These are phyloP conservation scores for Drosophila fuyamai DNA, from an alignment of 1,140 invertebrate genomes.

Conservation along the genomic window DNA sequence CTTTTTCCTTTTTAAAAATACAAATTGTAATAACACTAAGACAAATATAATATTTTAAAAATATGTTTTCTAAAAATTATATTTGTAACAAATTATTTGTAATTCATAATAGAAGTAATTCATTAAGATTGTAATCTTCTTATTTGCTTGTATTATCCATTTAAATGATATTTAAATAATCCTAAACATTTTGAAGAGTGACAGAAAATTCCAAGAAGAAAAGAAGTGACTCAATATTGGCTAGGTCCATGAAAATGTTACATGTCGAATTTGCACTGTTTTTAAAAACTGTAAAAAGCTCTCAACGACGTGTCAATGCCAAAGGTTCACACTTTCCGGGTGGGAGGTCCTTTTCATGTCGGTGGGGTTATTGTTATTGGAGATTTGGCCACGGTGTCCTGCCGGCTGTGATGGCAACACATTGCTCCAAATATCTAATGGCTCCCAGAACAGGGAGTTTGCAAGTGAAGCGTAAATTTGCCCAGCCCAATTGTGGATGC, in stretches of 20 bases:
- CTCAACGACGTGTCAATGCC: constrained; percentile 55
- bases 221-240: too few species aligned
- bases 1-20: too few species aligned
- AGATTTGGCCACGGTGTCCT: constrained; percentile 20
- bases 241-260: neutral
- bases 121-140: too few species aligned
- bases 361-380: constrained; percentile 56
- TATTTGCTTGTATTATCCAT: too few species aligned
- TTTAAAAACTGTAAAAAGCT: constrained; percentile 10
- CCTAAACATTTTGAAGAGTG: too few species aligned
- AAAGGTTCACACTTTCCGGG: constrained; percentile 61
- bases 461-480: constrained; percentile 79
- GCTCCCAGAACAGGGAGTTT: constrained; percentile 63
- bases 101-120: too few species aligned
- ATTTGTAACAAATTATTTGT: too few species aligned
- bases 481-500: constrained; percentile 66
- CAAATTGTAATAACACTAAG: too few species aligned
- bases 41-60: too few species aligned
- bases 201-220: too few species aligned
- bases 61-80: too few species aligned
- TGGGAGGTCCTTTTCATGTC: constrained; percentile 24
- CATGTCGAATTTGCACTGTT: constrained; percentile 1
- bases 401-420: constrained; percentile 70
- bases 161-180: too few species aligned
- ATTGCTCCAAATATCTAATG: constrained; percentile 78